Conservation (phyloP, 2,888 invertebrate genomes). For the Parelbella ahira region DNA sequence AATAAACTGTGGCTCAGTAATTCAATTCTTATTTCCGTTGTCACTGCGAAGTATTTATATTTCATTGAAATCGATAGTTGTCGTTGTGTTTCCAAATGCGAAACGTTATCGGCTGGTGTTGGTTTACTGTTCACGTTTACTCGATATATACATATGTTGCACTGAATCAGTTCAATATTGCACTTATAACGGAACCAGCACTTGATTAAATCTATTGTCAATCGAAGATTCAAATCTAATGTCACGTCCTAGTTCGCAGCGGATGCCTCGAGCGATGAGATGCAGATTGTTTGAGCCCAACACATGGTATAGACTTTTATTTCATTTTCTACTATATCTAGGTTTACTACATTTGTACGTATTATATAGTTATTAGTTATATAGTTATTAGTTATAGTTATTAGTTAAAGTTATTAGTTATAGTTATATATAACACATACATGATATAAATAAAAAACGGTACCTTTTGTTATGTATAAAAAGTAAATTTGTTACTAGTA, state of each 20-base stretch:
- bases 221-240: conserved; percentile 48
- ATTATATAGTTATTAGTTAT: too few species aligned
- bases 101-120: conserved; percentile 4
- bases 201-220: conserved; percentile 60
- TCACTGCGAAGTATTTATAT: conserved; percentile 10
- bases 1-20: too few species aligned
- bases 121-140: not conserved
- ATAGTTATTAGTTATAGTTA: too few species aligned
- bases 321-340: too few species aligned
- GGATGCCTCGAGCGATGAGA: conserved; percentile 49
- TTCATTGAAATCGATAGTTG: conserved; percentile 16
- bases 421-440: too few species aligned
- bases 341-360: too few species aligned
- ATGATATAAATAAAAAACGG: too few species aligned
- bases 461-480: too few species aligned
- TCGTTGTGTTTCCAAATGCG: conserved; percentile 1
- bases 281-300: conserved; percentile 46
- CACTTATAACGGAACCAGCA: conserved; percentile 49
- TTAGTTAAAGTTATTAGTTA: too few species aligned
- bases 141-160: not conserved
- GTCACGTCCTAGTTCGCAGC: conserved; percentile 54
- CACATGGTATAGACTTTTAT: too few species aligned
- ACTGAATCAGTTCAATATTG: conserved; percentile 39
- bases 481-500: too few species aligned
- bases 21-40: conserved; percentile 5